Evolutionary conservation across 2,888 invertebrate genomes (phyloP).

Genomic region (Plagiodera versicolora): DNA sequence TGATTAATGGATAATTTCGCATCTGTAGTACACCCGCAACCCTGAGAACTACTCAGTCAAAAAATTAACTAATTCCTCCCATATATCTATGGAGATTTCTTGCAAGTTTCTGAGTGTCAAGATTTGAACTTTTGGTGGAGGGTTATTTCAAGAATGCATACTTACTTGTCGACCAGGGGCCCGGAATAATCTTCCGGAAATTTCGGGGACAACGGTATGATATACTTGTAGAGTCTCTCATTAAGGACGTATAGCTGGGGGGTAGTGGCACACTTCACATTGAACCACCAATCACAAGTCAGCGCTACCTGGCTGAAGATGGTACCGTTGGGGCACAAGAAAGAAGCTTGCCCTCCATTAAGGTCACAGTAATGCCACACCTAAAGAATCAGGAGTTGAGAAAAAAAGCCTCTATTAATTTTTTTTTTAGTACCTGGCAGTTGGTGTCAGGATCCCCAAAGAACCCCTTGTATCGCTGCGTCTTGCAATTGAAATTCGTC

Average conservation of each 20-base stretch:
- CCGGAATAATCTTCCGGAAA: conserved; percentile 90
- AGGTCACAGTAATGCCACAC: conserved; percentile 93
- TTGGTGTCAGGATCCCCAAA: conserved; percentile 86
- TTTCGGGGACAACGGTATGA: conserved; percentile 81
- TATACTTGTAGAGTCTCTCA: conserved; percentile 86
- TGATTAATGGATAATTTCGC: no score
- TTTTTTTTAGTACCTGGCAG: conserved; percentile 85
- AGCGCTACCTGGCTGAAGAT: conserved; percentile 87
- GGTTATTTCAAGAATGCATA: neutral
- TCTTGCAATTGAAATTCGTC: conserved; percentile 78
- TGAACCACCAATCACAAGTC: conserved; percentile 94
- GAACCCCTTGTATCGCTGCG: conserved; percentile 87
- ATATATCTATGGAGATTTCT: no score
- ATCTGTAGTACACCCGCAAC: no score
- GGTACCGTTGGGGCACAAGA: conserved; percentile 81
- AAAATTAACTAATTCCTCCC: no score
- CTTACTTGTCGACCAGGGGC: conserved; percentile 81
- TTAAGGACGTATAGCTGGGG: conserved; percentile 85
- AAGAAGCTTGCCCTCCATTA: conserved; percentile 87
- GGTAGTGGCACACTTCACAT: conserved; percentile 82
- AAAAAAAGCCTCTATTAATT: no score
- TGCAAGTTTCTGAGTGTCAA: neutral
- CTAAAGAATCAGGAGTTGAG: no score
- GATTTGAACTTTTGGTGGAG: neutral
- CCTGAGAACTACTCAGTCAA: no score